A percentile compares a stretch with the other conserved stretches of the same genome.
Evolutionary conservation across 2,888 invertebrate species (phyloP).

Genomic region (Nomada goodeniana): DNA sequence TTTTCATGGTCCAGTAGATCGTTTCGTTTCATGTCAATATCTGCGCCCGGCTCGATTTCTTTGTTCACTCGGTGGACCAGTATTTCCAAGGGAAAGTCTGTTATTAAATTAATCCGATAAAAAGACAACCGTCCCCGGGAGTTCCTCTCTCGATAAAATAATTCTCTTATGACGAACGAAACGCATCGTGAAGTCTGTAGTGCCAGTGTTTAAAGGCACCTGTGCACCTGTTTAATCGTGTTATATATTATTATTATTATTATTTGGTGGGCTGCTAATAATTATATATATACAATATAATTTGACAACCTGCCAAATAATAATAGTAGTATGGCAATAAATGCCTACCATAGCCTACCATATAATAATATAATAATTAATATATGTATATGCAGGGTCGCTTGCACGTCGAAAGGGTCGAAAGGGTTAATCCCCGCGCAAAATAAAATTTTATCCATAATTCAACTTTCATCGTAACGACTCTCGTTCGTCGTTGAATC

Average conservation of each 20-base stretch:
- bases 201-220: too few relatives aligned
- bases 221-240: too few relatives aligned
- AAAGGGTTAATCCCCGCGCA: background rate
- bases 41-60: background rate
- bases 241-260: too few relatives aligned
- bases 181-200: background rate
- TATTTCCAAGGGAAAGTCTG: background rate
- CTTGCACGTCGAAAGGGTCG: too few relatives aligned
- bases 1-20: constrained; percentile 9
- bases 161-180: background rate
- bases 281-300: too few relatives aligned
- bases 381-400: too few relatives aligned
- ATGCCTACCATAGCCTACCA: too few relatives aligned
- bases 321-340: too few relatives aligned
- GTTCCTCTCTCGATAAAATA: background rate
- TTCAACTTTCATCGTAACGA: background rate
- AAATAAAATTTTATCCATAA: background rate
- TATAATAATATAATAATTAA: too few relatives aligned
- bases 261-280: too few relatives aligned
- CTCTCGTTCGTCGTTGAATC: constrained; percentile 18
- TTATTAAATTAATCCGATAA: background rate
- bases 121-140: background rate
- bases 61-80: background rate
- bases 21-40: background rate
- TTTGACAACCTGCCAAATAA: too few relatives aligned